Percentiles rank a stretch among this genome's conserved stretches.
Conservation (phyloP, 2,113 vertebrate genomes). For the Otolemur garnettii region DNA sequence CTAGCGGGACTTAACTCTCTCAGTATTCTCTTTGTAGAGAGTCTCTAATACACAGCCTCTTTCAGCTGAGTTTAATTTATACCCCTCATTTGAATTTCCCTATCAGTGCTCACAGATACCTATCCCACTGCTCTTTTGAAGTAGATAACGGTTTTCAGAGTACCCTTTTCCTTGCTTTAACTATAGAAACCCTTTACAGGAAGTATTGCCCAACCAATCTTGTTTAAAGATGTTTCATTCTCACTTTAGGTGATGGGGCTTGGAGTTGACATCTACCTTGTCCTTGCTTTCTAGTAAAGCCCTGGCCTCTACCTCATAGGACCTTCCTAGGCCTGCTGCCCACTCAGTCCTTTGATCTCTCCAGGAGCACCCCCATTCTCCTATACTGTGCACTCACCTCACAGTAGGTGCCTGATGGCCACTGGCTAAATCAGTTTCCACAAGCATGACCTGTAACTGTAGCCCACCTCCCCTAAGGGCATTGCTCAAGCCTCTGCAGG, state of each 20-base stretch:
- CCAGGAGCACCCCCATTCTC: not conserved
- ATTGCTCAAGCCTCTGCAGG: not conserved
- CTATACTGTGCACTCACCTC: not conserved
- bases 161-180: not conserved
- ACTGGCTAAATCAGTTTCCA: not conserved
- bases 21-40: not conserved
- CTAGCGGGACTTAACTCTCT: not conserved
- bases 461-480: not conserved
- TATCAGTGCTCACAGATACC: not conserved
- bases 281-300: not conserved
- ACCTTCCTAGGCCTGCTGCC: not conserved
- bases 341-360: not conserved
- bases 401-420: not conserved
- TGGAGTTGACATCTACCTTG: not conserved
- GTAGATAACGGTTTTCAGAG: conserved; percentile 28
- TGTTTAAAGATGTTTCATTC: conserved; percentile 15
- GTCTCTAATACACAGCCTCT: not conserved
- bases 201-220: not conserved
- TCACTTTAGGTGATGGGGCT: not conserved
- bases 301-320: not conserved
- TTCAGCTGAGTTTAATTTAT: not conserved
- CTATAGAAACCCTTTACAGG: not conserved
- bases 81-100: conserved; percentile 19
- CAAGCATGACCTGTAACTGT: not conserved
- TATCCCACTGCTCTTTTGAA: not conserved